Evolutionary conservation across 2,888 invertebrate genomes (phyloP).

Genomic region (Heliconius aoede): DNA sequence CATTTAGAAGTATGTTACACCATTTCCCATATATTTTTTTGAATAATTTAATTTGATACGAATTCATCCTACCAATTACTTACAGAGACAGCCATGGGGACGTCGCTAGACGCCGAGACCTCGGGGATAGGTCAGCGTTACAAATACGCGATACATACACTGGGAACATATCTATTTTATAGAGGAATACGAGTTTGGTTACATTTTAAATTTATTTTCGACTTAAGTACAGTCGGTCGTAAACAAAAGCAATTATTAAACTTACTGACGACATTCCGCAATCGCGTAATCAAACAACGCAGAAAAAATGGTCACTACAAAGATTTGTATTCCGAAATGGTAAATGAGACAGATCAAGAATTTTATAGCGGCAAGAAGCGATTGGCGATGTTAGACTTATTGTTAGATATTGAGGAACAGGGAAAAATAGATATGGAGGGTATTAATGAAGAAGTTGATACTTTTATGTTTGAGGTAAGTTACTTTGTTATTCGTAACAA

Average conservation of each 20-base stretch:
- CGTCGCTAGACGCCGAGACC: constrained; percentile 78
- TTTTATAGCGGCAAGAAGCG: constrained; percentile 60
- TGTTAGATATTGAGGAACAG: constrained; percentile 74
- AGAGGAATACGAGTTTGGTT: constrained; percentile 83
- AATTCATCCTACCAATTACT: not conserved
- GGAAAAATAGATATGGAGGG: constrained; percentile 78
- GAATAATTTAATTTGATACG: not conserved
- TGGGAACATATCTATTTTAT: constrained; percentile 69
- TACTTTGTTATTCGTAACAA: not conserved
- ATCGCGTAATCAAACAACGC: constrained; percentile 47
- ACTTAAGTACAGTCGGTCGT: constrained; percentile 75
- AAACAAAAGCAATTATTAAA: constrained; percentile 71
- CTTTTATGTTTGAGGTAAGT: constrained; percentile 80
- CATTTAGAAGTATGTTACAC: too few species aligned
- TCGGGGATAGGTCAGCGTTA: constrained; percentile 74
- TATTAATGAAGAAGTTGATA: constrained; percentile 74
- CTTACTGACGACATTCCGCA: constrained; percentile 66
- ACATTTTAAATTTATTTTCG: constrained; percentile 81
- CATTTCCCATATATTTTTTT: not conserved
- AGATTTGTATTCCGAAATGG: constrained; percentile 42
- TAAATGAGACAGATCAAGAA: constrained; percentile 45
- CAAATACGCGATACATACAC: constrained; percentile 80
- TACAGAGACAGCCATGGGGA: constrained; percentile 89
- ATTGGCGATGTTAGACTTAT: constrained; percentile 81
- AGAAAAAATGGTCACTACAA: constrained; percentile 60